These are phyloP conservation scores for Monochamus alternatus DNA, from an alignment of 2,888 invertebrate genomes.

Conservation along the genomic window DNA sequence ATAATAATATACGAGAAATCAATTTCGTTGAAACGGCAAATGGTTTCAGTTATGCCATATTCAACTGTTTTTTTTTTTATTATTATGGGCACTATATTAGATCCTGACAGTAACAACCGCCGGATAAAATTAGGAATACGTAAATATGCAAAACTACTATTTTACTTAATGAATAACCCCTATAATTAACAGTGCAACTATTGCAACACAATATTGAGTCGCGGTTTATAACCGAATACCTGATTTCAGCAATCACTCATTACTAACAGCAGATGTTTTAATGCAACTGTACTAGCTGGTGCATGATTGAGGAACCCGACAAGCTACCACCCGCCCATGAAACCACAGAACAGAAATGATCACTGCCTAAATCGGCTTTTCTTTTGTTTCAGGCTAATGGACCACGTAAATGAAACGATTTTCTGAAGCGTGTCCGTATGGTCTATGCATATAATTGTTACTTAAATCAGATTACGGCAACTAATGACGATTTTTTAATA, in stretches of 20 bases:
- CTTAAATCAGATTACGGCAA: slow-evolving; percentile 20
- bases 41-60: no score
- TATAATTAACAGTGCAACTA: not conserved
- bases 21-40: no score
- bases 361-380: slow-evolving; percentile 46
- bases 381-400: slow-evolving; percentile 61
- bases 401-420: slow-evolving; percentile 54
- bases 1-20: no score
- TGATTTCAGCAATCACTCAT: slow-evolving; percentile 2
- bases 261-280: slow-evolving; percentile 32
- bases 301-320: slow-evolving; percentile 51
- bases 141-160: no score
- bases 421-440: slow-evolving; percentile 42
- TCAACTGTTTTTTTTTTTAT: no score
- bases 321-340: slow-evolving; percentile 29
- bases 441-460: slow-evolving; percentile 27
- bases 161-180: no score
- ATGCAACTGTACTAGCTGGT: slow-evolving; percentile 20
- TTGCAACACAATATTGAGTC: slow-evolving; percentile 5
- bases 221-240: slow-evolving; percentile 18
- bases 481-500: not conserved
- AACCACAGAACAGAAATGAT: slow-evolving; percentile 55
- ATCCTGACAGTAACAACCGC: no score
- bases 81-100: no score
- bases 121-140: no score